phyloP scores from a whole-genome alignment of 2,113 vertebrate species.

The Etheostoma spectabile region DNA sequence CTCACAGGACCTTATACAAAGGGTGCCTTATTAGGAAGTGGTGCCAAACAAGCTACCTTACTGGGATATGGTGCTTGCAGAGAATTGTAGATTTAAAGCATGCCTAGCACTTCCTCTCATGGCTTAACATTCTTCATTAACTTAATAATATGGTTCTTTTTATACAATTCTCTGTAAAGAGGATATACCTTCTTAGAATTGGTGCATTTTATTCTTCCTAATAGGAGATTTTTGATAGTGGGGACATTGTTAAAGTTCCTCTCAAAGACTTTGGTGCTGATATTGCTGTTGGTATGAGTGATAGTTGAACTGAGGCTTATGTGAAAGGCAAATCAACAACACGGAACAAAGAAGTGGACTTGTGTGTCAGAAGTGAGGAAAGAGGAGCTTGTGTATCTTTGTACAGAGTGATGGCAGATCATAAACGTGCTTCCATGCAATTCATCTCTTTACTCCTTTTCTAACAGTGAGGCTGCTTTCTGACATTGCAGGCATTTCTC shows the following conservation, averaged over 20 bases:
- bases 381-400: slow-evolving; percentile 26
- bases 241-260: slow-evolving; percentile 70
- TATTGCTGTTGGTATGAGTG: slow-evolving; percentile 3
- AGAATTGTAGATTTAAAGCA: slow-evolving; percentile 58
- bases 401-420: slow-evolving; percentile 29
- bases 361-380: slow-evolving; percentile 19
- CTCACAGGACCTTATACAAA: slow-evolving; percentile 6
- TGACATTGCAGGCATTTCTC: slow-evolving; percentile 55
- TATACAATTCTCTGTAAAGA: slow-evolving; percentile 60
- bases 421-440: slow-evolving; percentile 27
- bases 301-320: slow-evolving; percentile 2
- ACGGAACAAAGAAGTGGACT: slow-evolving; percentile 30
- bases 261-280: slow-evolving; percentile 48
- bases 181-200: slow-evolving; percentile 46
- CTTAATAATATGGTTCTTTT: slow-evolving; percentile 51
- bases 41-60: slow-evolving; percentile 37
- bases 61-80: slow-evolving; percentile 51
- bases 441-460: slow-evolving; percentile 37
- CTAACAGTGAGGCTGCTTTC: slow-evolving; percentile 43
- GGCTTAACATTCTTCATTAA: slow-evolving; percentile 59
- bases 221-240: slow-evolving; percentile 60
- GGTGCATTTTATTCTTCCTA: slow-evolving; percentile 69
- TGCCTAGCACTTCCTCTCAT: slow-evolving; percentile 62
- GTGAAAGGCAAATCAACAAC: slow-evolving; percentile 20
- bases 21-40: slow-evolving; percentile 6